phyloP scores from a whole-genome alignment of 1,140 invertebrate species.

The Heliconius melpomene region DNA sequence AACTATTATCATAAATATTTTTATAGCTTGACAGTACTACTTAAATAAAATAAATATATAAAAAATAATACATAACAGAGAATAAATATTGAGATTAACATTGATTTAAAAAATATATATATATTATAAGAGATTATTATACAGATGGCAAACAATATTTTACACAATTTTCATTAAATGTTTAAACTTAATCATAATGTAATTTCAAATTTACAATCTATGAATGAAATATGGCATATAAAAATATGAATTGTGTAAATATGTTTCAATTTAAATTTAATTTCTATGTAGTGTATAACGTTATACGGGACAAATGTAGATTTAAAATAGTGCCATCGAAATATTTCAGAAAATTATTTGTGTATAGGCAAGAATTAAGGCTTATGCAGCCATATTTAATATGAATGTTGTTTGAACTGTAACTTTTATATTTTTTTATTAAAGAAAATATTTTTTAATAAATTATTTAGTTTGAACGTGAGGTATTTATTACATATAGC shows the following conservation, averaged over 20 bases:
- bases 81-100: not conserved
- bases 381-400: not conserved
- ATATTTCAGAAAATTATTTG: not conserved
- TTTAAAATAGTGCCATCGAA: not conserved
- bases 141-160: not conserved
- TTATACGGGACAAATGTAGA: not conserved
- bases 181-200: not conserved
- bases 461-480: not conserved
- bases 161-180: not conserved
- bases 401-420: not conserved
- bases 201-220: not conserved
- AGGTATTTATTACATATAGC: constrained; percentile 3
- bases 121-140: not conserved
- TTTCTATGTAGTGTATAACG: not conserved
- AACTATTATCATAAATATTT: not conserved
- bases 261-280: not conserved
- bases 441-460: not conserved
- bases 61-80: not conserved
- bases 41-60: not conserved
- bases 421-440: not conserved
- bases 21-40: not conserved
- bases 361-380: not conserved
- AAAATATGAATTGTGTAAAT: constrained; percentile 29
- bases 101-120: not conserved
- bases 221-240: constrained; percentile 21